Evolutionary conservation across 2,113 vertebrate genomes (phyloP).

Genomic region (Alethe castanea): DNA sequence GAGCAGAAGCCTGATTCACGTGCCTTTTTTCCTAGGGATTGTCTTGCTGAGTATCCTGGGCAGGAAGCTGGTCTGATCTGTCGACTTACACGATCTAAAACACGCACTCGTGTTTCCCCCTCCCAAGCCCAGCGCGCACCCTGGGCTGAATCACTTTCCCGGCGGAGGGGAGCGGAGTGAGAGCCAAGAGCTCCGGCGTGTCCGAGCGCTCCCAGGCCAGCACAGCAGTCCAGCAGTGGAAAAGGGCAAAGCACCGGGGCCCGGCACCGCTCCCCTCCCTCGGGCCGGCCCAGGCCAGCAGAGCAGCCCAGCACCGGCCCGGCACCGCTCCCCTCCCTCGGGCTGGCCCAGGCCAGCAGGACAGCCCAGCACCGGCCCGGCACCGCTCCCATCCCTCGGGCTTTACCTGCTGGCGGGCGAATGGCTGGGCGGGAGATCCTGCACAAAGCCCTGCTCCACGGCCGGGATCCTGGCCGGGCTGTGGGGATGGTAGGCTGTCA

Average conservation of each 20-base stretch:
- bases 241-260: no score
- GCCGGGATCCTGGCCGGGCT: constrained; percentile 68
- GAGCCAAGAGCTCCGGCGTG: neutral
- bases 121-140: neutral
- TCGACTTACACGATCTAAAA: neutral
- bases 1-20: neutral
- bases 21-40: neutral
- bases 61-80: neutral
- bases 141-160: neutral
- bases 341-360: neutral
- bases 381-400: neutral
- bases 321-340: neutral
- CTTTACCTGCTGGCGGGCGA: constrained; percentile 74
- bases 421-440: constrained; percentile 63
- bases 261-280: no score
- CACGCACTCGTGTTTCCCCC: neutral
- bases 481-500: constrained; percentile 87
- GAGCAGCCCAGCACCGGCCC: neutral
- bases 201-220: rapidly evolving
- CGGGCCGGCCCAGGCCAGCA: no score
- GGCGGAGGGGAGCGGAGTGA: neutral
- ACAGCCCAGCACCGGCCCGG: no score
- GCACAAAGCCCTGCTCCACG: constrained; percentile 71
- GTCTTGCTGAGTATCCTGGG: neutral
- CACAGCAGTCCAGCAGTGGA: no score